phyloP scores from a whole-genome alignment of 2,113 vertebrate species.

The western clawed frog (Xenopus tropicalis) region DNA sequence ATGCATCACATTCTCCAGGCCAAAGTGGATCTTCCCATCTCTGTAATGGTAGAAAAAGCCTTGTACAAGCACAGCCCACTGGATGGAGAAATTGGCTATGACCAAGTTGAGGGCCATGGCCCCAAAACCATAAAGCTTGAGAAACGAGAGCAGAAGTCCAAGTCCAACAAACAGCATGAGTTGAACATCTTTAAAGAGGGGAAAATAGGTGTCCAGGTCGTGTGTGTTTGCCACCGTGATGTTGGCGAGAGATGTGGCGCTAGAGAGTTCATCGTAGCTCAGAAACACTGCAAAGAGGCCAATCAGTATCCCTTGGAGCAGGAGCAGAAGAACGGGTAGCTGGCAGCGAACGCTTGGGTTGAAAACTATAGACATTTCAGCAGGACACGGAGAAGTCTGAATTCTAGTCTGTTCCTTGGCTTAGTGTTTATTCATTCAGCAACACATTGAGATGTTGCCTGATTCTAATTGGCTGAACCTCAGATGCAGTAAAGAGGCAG shows the following conservation, averaged over 20 bases:
- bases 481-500: not conserved
- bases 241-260: constrained; percentile 48
- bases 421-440: not conserved
- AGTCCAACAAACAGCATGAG: constrained; percentile 79
- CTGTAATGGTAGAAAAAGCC: constrained; percentile 69
- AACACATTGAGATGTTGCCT: constrained; percentile 6
- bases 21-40: constrained; percentile 64
- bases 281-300: constrained; percentile 66
- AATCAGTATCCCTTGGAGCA: constrained; percentile 63
- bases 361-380: constrained; percentile 31
- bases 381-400: not conserved
- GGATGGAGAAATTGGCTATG: constrained; percentile 70
- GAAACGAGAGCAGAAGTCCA: constrained; percentile 76
- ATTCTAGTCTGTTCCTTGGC: not conserved
- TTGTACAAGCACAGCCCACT: constrained; percentile 77
- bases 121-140: constrained; percentile 69
- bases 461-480: not conserved
- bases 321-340: constrained; percentile 65
- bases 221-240: constrained; percentile 52
- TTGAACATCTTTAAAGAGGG: constrained; percentile 76
- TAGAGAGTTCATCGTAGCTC: constrained; percentile 63
- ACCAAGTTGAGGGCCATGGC: constrained; percentile 78
- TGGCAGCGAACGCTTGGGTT: constrained; percentile 48
- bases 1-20: constrained; percentile 70
- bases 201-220: constrained; percentile 64